phyloP scores from a whole-genome alignment of 2,888 invertebrate species.

The Meteorus colon region DNA sequence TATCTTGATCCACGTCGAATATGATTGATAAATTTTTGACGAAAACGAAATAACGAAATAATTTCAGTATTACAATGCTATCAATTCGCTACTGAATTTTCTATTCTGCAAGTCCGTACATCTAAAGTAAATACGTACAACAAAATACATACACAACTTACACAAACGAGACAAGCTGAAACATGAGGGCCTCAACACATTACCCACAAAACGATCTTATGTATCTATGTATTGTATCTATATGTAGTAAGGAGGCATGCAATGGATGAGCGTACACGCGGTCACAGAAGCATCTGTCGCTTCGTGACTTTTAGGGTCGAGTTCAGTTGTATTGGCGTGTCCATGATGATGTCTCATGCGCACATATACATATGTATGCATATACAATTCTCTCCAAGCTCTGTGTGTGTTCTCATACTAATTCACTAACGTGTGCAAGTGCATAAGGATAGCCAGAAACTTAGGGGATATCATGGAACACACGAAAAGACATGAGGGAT shows the following conservation, averaged over 20 bases:
- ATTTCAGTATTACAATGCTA: no score
- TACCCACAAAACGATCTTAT: constrained; percentile 20
- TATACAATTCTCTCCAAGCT: constrained; percentile 19
- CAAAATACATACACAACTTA: not conserved
- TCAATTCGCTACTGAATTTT: constrained; percentile 19
- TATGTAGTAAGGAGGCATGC: constrained; percentile 24
- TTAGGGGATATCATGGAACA: constrained; percentile 32
- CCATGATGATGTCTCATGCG: constrained; percentile 12
- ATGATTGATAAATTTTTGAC: no score
- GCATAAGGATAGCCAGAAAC: constrained; percentile 37
- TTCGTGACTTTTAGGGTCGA: constrained; percentile 54
- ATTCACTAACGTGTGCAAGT: constrained; percentile 32
- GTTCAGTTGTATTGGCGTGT: constrained; percentile 33
- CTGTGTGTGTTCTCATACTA: not conserved
- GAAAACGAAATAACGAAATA: no score
- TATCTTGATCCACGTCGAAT: no score
- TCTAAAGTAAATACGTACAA: not conserved
- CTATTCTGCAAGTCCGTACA: constrained; percentile 35
- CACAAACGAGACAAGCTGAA: constrained; percentile 29
- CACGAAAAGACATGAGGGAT: constrained; percentile 38
- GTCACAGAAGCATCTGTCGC: constrained; percentile 51
- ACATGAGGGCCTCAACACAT: constrained; percentile 35
- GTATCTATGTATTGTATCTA: not conserved
- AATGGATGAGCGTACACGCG: constrained; percentile 39
- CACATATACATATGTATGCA: constrained; percentile 33